A percentile compares a stretch with the other conserved stretches of the same genome.
Evolutionary conservation across 2,113 vertebrate species (phyloP).

Genomic region (Mohoua ochrocephala): DNA sequence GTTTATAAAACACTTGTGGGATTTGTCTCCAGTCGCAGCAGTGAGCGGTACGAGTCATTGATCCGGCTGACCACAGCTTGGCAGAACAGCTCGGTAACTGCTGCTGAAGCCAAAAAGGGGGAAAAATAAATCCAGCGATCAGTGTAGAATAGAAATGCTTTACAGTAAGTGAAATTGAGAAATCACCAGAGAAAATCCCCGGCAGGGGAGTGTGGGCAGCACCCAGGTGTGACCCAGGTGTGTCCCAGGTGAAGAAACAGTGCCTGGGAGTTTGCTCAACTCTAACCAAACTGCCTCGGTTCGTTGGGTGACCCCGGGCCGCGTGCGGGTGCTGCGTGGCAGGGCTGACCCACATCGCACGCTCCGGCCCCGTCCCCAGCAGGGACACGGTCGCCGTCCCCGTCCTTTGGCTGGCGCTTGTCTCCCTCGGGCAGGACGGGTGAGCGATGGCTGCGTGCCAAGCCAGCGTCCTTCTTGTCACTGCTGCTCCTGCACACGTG

Average conservation of each 20-base stretch:
- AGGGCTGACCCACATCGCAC: background rate
- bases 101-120: background rate
- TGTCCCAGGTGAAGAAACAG: background rate
- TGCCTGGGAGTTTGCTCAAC: background rate
- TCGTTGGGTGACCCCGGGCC: accelerated
- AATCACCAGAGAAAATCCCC: background rate
- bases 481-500: background rate
- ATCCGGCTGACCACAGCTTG: background rate
- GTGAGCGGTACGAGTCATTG: background rate
- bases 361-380: accelerated
- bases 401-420: accelerated
- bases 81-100: background rate
- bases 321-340: accelerated
- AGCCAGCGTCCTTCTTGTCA: background rate
- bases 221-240: no score
- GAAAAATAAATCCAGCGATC: background rate
- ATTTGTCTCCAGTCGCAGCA: background rate
- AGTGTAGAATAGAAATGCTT: background rate
- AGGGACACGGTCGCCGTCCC: accelerated
- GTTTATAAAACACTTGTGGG: background rate
- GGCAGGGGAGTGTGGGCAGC: background rate
- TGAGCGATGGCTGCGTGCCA: background rate
- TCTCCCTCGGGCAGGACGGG: background rate
- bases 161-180: background rate
- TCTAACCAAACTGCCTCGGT: background rate